Conservation (phyloP, 2,797 vertebrate species). For the Sylvia borin region DNA sequence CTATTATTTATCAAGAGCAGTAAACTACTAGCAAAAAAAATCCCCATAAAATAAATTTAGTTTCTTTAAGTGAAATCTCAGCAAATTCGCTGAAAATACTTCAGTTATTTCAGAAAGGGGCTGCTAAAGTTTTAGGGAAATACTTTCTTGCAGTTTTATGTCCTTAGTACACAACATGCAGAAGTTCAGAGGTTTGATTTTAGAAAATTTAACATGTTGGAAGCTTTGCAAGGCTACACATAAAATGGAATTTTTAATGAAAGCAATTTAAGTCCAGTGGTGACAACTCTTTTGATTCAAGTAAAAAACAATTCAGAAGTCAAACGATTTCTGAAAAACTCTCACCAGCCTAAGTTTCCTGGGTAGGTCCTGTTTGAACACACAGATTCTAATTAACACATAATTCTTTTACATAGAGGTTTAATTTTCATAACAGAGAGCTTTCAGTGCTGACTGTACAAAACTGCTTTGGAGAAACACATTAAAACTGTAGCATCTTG, state of each 20-base stretch:
- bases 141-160: background rate
- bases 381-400: background rate
- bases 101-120: background rate
- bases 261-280: background rate
- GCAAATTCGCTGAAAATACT: background rate
- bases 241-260: background rate
- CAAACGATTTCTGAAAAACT: background rate
- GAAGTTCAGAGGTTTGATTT: background rate
- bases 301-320: background rate
- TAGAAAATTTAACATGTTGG: background rate
- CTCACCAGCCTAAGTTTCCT: background rate
- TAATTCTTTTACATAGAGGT: background rate
- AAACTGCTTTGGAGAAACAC: background rate
- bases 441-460: background rate
- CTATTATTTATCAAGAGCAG: background rate
- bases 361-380: background rate
- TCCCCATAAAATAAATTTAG: background rate
- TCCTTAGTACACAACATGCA: background rate
- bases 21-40: background rate
- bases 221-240: background rate
- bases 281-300: background rate
- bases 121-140: background rate
- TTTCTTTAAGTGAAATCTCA: background rate
- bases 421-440: background rate
- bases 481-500: background rate